Percentiles rank a stretch among this genome's conserved stretches.
Conservation (phyloP, 2,888 invertebrate genomes). For the Drosophila birchii region DNA sequence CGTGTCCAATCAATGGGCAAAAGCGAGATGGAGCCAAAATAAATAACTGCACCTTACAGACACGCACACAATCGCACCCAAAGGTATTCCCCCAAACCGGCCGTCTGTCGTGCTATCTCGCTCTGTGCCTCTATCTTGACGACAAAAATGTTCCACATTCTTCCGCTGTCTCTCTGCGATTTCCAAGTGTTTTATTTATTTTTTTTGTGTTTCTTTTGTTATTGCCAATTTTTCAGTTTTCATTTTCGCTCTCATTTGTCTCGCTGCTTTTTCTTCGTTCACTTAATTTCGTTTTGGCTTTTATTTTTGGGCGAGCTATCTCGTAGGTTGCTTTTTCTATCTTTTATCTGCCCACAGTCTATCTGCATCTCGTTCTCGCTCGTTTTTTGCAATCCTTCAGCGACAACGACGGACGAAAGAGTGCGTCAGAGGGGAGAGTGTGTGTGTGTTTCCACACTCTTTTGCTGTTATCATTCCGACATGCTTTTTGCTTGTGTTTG, state of each 20-base stretch:
- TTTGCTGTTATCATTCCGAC: slow-evolving; percentile 74
- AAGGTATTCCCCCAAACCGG: slow-evolving; percentile 78
- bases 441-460: slow-evolving; percentile 19
- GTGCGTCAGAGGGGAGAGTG: slow-evolving; percentile 1
- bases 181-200: slow-evolving; percentile 18
- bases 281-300: slow-evolving; percentile 42
- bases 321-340: slow-evolving; percentile 42
- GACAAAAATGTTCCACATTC: slow-evolving; percentile 76
- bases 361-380: slow-evolving; percentile 32
- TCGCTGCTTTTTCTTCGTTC: slow-evolving; percentile 46
- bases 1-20: slow-evolving; percentile 63
- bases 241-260: slow-evolving; percentile 77
- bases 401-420: slow-evolving; percentile 3
- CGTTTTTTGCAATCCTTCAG: slow-evolving; percentile 31
- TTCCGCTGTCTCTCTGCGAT: slow-evolving; percentile 54
- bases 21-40: slow-evolving; percentile 58
- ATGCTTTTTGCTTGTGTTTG: slow-evolving; percentile 72
- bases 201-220: slow-evolving; percentile 21
- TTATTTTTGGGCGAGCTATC: slow-evolving; percentile 57
- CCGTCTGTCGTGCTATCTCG: slow-evolving; percentile 16
- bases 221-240: slow-evolving; percentile 62
- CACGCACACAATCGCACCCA: slow-evolving; percentile 48
- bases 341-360: slow-evolving; percentile 40
- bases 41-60: slow-evolving; percentile 71
- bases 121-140: slow-evolving; percentile 35